Conservation (phyloP, 2,888 invertebrate genomes). For the Caenorhabditis imperialis region DNA sequence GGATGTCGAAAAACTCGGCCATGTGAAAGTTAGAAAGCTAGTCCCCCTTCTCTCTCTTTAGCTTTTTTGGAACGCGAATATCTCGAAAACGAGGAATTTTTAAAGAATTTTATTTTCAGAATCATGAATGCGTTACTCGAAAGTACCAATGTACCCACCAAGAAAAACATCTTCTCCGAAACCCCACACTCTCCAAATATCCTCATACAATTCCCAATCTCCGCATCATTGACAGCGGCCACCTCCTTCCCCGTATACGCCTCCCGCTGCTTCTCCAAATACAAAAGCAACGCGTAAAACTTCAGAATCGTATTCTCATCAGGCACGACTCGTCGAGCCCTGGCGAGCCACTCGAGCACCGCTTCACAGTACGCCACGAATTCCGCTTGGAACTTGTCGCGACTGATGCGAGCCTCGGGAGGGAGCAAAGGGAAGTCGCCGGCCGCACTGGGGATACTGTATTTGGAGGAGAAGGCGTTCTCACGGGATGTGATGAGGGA, state of each 20-base stretch:
- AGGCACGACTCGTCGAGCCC: conserved; percentile 1
- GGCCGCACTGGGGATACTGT: neutral
- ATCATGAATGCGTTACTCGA: too few relatives aligned
- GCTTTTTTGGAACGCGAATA: too few relatives aligned
- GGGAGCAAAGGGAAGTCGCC: conserved; percentile 21
- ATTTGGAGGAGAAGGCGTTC: conserved; percentile 31
- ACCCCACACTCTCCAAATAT: conserved; percentile 58
- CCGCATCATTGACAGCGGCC: conserved; percentile 44
- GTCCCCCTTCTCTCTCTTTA: too few relatives aligned
- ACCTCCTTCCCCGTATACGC: conserved; percentile 50
- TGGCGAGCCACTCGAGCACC: conserved; percentile 15
- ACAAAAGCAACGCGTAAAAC: conserved; percentile 19
- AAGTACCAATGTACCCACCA: too few relatives aligned
- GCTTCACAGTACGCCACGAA: conserved; percentile 25
- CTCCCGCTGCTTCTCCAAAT: conserved; percentile 42
- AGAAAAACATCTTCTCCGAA: conserved; percentile 34
- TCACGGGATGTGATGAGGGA: conserved; percentile 20
- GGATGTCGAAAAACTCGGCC: too few relatives aligned
- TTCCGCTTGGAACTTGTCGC: conserved; percentile 27
- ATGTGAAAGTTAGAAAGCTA: too few relatives aligned
- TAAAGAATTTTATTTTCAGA: too few relatives aligned
- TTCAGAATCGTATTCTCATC: conserved; percentile 11
- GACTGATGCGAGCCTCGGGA: conserved; percentile 16
- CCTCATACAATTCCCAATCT: conserved; percentile 35
- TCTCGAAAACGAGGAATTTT: too few relatives aligned